phyloP scores from a whole-genome alignment of 2,113 vertebrate species.

The Tachycineta bicolor region DNA sequence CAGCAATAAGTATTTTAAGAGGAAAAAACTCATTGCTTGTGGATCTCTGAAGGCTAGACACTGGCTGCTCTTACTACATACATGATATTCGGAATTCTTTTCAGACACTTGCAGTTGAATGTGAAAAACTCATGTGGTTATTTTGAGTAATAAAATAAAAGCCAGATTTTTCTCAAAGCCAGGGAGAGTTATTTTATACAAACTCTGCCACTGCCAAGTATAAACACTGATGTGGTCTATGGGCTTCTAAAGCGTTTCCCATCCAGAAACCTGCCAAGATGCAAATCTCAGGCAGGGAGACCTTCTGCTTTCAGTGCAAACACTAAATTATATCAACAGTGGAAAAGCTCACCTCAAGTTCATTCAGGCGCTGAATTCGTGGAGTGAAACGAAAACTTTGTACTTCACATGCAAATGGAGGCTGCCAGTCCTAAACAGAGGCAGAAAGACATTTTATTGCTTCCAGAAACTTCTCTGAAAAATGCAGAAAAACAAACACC shows the following conservation, averaged over 20 bases:
- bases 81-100: conserved; percentile 9
- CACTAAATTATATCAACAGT: background rate
- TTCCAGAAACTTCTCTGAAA: background rate
- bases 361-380: conserved; percentile 93
- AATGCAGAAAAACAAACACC: background rate
- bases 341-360: conserved; percentile 88
- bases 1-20: background rate
- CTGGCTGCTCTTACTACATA: conserved; percentile 21
- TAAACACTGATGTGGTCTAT: background rate
- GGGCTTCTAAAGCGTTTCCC: conserved; percentile 13
- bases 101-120: conserved; percentile 14
- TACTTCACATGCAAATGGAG: conserved; percentile 96
- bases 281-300: background rate
- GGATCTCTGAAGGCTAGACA: conserved; percentile 17
- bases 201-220: background rate
- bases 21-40: background rate
- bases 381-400: conserved; percentile 96
- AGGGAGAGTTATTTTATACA: background rate
- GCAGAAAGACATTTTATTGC: conserved; percentile 5
- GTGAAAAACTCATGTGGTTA: conserved; percentile 31
- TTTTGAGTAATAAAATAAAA: conserved; percentile 40
- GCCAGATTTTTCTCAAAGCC: conserved; percentile 3
- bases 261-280: conserved; percentile 6
- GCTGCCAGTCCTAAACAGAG: conserved; percentile 91
- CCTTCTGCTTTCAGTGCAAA: background rate